Conservation (phyloP, 2,113 vertebrate species). For the Gila orcuttii region DNA sequence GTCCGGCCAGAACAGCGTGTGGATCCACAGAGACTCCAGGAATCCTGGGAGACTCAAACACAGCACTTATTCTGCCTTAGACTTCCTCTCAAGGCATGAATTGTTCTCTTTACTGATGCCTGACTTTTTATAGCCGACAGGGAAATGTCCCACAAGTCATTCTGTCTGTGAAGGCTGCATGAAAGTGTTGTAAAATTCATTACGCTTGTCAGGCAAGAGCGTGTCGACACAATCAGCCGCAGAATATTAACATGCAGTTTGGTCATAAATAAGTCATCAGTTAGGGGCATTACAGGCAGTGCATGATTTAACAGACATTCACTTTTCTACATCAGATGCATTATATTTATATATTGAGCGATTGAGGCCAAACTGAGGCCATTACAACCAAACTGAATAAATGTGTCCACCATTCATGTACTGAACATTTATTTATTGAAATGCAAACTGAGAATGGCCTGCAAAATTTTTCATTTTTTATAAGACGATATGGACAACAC, state of each 20-base stretch:
- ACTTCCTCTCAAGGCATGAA: background rate
- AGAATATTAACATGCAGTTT: background rate
- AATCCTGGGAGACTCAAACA: background rate
- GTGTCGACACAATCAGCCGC: background rate
- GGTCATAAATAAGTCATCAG: background rate
- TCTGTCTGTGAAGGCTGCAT: background rate
- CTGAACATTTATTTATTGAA: background rate
- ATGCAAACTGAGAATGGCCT: background rate
- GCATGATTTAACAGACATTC: background rate
- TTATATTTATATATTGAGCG: background rate
- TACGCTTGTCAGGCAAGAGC: background rate
- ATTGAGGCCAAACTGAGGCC: background rate
- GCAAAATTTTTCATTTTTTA: background rate
- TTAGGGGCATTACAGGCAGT: background rate
- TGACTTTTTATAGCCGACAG: background rate
- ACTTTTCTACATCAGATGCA: no score
- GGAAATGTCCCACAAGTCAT: background rate
- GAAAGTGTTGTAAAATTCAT: slow-evolving; percentile 1
- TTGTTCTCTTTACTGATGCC: slow-evolving; percentile 1
- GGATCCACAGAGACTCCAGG: background rate
- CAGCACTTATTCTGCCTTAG: background rate
- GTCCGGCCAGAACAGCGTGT: background rate
- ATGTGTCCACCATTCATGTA: background rate
- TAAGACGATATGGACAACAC: background rate
- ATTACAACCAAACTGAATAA: background rate